These are phyloP conservation scores for Cariama cristata DNA, from an alignment of 2,113 vertebrate genomes.

Conservation along the genomic window DNA sequence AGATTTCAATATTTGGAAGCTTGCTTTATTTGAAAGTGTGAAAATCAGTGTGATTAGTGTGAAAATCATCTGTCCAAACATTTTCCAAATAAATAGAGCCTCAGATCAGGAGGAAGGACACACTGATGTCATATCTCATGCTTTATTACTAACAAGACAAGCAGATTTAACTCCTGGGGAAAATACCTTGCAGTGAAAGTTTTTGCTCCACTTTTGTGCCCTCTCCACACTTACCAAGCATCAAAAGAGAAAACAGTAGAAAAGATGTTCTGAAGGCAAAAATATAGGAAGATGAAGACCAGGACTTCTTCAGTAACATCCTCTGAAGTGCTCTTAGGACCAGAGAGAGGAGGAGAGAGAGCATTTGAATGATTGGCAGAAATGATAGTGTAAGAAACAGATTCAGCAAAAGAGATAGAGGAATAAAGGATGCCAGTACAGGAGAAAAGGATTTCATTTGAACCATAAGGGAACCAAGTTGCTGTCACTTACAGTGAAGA, in stretches of 20 bases:
- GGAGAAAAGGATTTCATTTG: background rate
- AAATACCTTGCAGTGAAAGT: background rate
- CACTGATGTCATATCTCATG: background rate
- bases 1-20: background rate
- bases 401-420: background rate
- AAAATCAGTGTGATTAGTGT: background rate
- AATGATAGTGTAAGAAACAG: background rate
- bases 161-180: background rate
- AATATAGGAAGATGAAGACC: background rate
- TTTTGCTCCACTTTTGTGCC: background rate
- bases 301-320: background rate
- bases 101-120: background rate
- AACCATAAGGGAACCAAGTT: background rate
- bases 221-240: background rate
- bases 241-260: background rate
- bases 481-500: background rate
- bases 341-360: background rate
- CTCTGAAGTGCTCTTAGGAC: background rate
- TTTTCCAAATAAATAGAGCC: background rate
- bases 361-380: background rate
- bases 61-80: background rate
- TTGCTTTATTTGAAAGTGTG: background rate
- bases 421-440: background rate
- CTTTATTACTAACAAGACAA: background rate
- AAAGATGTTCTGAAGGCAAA: background rate